These are phyloP conservation scores for Troilus luridus DNA, from an alignment of 2,888 invertebrate genomes.

Conservation along the genomic window DNA sequence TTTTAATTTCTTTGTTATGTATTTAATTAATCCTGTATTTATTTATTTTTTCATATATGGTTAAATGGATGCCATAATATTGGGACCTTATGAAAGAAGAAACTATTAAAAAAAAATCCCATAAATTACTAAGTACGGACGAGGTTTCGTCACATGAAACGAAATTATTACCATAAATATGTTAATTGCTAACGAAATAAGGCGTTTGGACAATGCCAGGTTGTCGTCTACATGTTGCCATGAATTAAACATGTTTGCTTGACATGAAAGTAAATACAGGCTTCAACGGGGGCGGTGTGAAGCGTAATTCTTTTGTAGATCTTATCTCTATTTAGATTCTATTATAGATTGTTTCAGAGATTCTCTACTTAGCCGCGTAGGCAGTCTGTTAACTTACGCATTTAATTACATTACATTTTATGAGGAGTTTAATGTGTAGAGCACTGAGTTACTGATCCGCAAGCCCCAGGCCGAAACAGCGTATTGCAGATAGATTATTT, in stretches of 20 bases:
- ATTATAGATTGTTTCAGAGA: background rate
- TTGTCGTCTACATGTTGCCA: background rate
- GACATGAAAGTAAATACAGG: background rate
- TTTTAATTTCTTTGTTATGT: too few relatives aligned
- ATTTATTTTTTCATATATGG: too few relatives aligned
- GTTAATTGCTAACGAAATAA: constrained; percentile 4
- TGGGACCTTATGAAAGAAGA: too few relatives aligned
- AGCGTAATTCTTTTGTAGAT: background rate
- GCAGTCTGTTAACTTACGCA: too few relatives aligned
- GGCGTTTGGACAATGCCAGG: background rate
- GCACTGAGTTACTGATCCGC: too few relatives aligned
- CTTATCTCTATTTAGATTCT: background rate
- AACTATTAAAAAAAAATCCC: background rate
- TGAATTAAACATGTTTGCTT: background rate
- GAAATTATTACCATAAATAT: constrained; percentile 21
- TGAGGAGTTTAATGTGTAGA: too few relatives aligned
- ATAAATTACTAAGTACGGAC: background rate
- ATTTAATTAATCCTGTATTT: too few relatives aligned
- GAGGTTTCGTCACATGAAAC: background rate
- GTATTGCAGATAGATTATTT: too few relatives aligned
- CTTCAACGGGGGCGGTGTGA: background rate
- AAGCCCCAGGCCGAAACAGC: too few relatives aligned
- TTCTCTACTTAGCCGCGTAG: background rate
- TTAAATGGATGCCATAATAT: too few relatives aligned
- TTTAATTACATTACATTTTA: too few relatives aligned